Evolutionary conservation across 2,888 invertebrate genomes (phyloP).

Genomic region (Parelbella ahira): DNA sequence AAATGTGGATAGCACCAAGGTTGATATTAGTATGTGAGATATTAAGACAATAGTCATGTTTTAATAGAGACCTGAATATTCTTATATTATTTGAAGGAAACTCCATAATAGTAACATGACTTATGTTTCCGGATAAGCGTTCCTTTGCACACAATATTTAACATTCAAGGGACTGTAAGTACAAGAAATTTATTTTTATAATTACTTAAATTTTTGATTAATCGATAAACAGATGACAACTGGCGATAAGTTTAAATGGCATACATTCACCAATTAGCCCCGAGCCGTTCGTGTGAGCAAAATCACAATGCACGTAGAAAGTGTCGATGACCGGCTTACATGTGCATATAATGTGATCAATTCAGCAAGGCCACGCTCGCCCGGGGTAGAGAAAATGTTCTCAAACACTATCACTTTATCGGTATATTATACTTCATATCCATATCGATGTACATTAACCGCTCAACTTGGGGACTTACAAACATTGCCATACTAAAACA

Average conservation of each 20-base stretch:
- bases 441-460: slow-evolving; percentile 7
- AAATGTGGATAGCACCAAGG: slow-evolving; percentile 7
- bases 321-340: slow-evolving; percentile 25
- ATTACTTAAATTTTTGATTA: too few relatives aligned
- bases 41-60: too few relatives aligned
- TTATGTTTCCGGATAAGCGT: too few relatives aligned
- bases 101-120: too few relatives aligned
- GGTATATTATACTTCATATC: background rate
- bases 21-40: too few relatives aligned
- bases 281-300: slow-evolving; percentile 24
- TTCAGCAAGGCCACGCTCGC: slow-evolving; percentile 29
- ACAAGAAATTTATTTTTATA: too few relatives aligned
- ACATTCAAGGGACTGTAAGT: too few relatives aligned
- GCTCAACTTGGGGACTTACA: background rate
- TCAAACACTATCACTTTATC: slow-evolving; percentile 19
- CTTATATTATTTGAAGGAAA: too few relatives aligned
- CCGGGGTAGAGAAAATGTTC: slow-evolving; percentile 39
- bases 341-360: slow-evolving; percentile 25
- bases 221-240: too few relatives aligned
- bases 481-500: background rate
- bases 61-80: too few relatives aligned
- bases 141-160: too few relatives aligned
- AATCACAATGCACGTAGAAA: slow-evolving; percentile 25
- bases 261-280: slow-evolving; percentile 22
- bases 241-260: slow-evolving; percentile 14